These are phyloP conservation scores for Nothura maculosa DNA, from an alignment of 2,797 vertebrate genomes.

Conservation along the genomic window DNA sequence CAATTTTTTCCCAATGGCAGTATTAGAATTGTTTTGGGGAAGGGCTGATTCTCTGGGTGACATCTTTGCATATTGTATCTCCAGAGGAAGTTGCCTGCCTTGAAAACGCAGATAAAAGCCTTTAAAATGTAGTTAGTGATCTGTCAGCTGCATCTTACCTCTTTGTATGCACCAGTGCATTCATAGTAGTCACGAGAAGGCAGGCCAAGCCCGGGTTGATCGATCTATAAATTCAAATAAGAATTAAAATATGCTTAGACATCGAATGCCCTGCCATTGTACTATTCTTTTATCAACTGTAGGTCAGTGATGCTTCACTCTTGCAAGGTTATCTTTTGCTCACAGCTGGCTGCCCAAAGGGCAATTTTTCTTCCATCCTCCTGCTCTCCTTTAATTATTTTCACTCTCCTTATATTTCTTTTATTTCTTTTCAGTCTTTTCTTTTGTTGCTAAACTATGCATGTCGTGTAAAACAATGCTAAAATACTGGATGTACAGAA, in stretches of 20 bases:
- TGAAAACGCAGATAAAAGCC: background rate
- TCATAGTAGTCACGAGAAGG: conserved; percentile 93
- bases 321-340: background rate
- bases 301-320: background rate
- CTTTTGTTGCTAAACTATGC: background rate
- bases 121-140: fast-evolving
- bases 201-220: conserved; percentile 92
- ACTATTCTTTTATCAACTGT: fast-evolving
- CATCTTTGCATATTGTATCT: background rate
- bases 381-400: background rate
- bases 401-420: background rate
- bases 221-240: conserved; percentile 83
- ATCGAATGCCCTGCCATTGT: background rate
- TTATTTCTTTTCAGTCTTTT: background rate
- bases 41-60: background rate
- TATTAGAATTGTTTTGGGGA: background rate
- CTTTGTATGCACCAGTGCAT: conserved; percentile 89
- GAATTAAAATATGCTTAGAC: background rate
- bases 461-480: background rate
- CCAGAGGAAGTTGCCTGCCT: background rate
- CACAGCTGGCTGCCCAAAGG: background rate
- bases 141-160: conserved; percentile 80
- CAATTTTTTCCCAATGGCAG: background rate
- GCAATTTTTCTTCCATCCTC: background rate
- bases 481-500: background rate